Evolutionary conservation across 2,888 invertebrate genomes (phyloP).

Genomic region (Mantis religiosa): DNA sequence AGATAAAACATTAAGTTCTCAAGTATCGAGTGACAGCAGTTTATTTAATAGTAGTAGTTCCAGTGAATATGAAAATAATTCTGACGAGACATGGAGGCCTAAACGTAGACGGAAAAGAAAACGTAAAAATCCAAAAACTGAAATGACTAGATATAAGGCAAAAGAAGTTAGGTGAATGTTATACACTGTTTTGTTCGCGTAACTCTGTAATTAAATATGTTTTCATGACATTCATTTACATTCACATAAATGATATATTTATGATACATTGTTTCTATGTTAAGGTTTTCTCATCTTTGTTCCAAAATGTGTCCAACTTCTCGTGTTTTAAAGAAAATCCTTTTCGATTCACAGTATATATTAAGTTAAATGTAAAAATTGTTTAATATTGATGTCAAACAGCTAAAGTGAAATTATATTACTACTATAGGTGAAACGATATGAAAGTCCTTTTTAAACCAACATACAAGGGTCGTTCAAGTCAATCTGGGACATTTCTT

Average conservation of each 20-base stretch:
- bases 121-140: background rate
- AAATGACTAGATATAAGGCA: background rate
- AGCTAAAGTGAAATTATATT: too few species aligned
- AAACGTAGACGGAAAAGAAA: background rate
- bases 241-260: background rate
- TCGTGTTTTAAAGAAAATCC: too few species aligned
- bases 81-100: background rate
- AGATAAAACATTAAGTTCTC: background rate
- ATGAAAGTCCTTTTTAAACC: too few species aligned
- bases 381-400: too few species aligned
- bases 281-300: too few species aligned
- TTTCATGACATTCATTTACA: background rate
- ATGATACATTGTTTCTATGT: too few species aligned
- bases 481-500: too few species aligned
- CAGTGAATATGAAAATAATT: background rate
- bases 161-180: background rate
- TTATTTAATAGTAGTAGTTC: background rate
- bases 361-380: too few species aligned
- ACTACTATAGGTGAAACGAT: too few species aligned
- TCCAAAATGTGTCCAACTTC: too few species aligned
- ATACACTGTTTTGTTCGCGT: background rate
- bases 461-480: too few species aligned
- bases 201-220: background rate
- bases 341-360: too few species aligned
- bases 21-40: background rate